A percentile compares a stretch with the other conserved stretches of the same genome.
These are phyloP conservation scores for Drosophila repletoides DNA, from an alignment of 1,140 invertebrate genomes.

Conservation along the genomic window DNA sequence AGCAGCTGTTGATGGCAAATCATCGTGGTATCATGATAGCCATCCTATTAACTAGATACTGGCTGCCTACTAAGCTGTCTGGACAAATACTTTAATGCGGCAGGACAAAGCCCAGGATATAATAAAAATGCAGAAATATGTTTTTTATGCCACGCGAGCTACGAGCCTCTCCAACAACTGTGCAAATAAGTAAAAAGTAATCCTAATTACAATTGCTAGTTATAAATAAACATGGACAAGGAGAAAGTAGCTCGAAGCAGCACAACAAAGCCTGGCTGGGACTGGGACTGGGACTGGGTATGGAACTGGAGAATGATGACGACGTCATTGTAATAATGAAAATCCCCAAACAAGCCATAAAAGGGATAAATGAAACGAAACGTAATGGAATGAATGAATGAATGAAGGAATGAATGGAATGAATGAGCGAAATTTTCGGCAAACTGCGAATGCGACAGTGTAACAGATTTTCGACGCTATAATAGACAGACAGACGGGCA, in stretches of 20 bases:
- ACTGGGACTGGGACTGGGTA: not conserved
- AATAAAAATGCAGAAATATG: slow-evolving; percentile 73
- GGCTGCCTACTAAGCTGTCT: slow-evolving; percentile 55
- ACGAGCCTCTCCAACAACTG: slow-evolving; percentile 50
- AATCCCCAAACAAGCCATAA: slow-evolving; percentile 77
- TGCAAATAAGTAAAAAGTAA: slow-evolving; percentile 79
- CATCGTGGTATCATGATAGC: slow-evolving; percentile 41
- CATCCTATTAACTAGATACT: slow-evolving; percentile 53
- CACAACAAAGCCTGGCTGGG: slow-evolving; percentile 14
- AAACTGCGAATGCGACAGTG: slow-evolving; percentile 55
- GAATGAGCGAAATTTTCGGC: slow-evolving; percentile 47
- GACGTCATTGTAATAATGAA: slow-evolving; percentile 68
- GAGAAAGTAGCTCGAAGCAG: slow-evolving; percentile 19
- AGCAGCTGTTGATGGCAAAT: slow-evolving; percentile 36
- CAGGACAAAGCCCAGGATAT: slow-evolving; percentile 33
- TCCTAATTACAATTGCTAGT: slow-evolving; percentile 79
- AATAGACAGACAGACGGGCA: not conserved
- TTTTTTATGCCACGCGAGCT: slow-evolving; percentile 55
- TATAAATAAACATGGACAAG: slow-evolving; percentile 76
- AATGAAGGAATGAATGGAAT: slow-evolving; percentile 37
- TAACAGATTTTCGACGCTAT: slow-evolving; percentile 53
- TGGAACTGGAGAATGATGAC: slow-evolving; percentile 32
- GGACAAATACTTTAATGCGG: slow-evolving; percentile 67
- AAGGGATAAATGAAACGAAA: slow-evolving; percentile 73
- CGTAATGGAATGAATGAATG: slow-evolving; percentile 51